Base-by-base conservation (phyloP, 2,113 vertebrate genomes). In the Gallinago undulata region DNA sequence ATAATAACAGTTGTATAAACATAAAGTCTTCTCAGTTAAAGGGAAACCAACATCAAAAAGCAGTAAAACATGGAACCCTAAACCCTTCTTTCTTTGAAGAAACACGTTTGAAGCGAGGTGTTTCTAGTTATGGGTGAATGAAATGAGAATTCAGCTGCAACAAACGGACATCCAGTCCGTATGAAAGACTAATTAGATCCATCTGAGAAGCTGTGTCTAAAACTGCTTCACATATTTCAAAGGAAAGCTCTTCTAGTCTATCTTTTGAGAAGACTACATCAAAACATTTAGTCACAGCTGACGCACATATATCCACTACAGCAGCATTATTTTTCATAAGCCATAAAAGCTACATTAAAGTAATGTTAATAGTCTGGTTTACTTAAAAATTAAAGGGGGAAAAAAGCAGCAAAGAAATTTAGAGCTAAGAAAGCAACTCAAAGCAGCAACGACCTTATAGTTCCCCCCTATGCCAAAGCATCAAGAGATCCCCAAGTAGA, bases 1-100 rank as follows among this genome's bases (percentile, higher is more conserved):
- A 98, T 98, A 98, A 98, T 98, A 98, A 98, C 98, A 99, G 98
- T 99, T 99, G 98, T 99, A 98, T 98, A 99, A 99, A 99, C 98
- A 99, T 91, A 97, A 98, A 98, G 97, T 98, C 97, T 97, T 97
- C 98, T 98, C 97, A 98, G 98, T 98, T 98, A 98, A 98, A 98
- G 98, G 98, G 97, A 98, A 98, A 97, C 96, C 94, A 98, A 98
- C 99, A 98, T 99, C 99, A 99, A 98, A 99, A 98, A 99, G 98
- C 98, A 98, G 98, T 98, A 98, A 98, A 98, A 98, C 98, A 98
- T 74, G 98, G 98, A 98, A 98, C 98, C 97, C 97, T 98, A 98
- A 98, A 98, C 98, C 94, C 93, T 80, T 92, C 96, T 97, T 97
- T 98, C 98, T 98, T 99, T 98, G 97, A 98, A 98, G 98, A 97